Base-by-base conservation (phyloP, 2,797 vertebrate species). In the Tamandua tetradactyla region DNA sequence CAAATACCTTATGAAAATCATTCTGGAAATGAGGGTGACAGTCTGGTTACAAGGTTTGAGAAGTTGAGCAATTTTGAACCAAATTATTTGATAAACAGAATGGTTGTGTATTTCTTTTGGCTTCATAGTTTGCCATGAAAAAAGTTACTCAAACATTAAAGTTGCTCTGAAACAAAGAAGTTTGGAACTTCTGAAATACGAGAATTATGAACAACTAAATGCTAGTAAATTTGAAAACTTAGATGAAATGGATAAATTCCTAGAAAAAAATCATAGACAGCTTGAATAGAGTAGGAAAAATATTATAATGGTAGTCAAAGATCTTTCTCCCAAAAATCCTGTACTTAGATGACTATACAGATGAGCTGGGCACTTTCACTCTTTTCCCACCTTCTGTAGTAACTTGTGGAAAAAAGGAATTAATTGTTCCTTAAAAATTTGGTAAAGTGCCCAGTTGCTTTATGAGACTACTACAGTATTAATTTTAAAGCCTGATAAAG, bases 261-360 rank as follows among this genome's bases (percentile, higher is more conserved):
- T 85, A 74, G 37, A 37, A 76, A 61, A 84, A 40, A n/a, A n/a
- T 62, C 32, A 78, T 55, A 79, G 52, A 11, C 32, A 78, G 37
- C 44, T 92, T 92, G 79, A 83, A 57, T 94, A 71, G 11, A 42
- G 35, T 35, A 76, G 47, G 40, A 57, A 83, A 94, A 66, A 74
- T 55, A 47, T 3, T 57, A 13, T 10, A 83, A 57, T 76, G 37
- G 44, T 57, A 84, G 30, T 75, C 35, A 84, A 49, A 89, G 37
- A 35, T 79, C 44, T 95, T 89, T 22, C 35, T 92, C 30, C 44
- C 37, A 14, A 42, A 87, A 74, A 80, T 8, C n/a, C n/a, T n/a
- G n/a, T n/a, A n/a, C n/a, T n/a, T n/a, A n/a, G n/a, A n/a, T n/a
- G n/a, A n/a, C n/a, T n/a, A n/a, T n/a, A n/a, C n/a, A n/a, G n/a